Conservation (phyloP, 1,140 invertebrate species). For the Rhizoglyphus robini region DNA sequence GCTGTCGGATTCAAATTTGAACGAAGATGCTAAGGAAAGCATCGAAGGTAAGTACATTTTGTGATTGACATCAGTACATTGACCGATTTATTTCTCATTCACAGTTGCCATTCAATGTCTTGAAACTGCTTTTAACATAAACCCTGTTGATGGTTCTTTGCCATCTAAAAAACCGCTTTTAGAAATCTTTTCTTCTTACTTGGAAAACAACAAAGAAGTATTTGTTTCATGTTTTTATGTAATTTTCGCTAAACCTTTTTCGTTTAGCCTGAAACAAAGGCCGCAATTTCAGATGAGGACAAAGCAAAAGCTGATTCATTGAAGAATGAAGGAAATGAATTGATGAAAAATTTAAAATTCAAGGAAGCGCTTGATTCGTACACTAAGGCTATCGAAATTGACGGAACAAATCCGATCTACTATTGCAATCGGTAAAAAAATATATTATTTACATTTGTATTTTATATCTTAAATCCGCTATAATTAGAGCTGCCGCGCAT, state of each 20-base stretch:
- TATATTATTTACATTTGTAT: no score
- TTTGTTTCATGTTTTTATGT: background rate
- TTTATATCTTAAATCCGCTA: constrained; percentile 10
- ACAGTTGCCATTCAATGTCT: constrained; percentile 64
- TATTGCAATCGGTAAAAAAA: constrained; percentile 69
- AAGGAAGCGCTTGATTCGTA: constrained; percentile 65
- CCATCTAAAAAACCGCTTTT: constrained; percentile 25
- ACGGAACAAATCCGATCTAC: constrained; percentile 75
- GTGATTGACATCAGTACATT: background rate
- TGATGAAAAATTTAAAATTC: constrained; percentile 65
- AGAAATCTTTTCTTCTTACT: constrained; percentile 30
- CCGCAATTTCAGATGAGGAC: constrained; percentile 38
- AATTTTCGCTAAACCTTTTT: constrained; percentile 8
- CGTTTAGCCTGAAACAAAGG: background rate
- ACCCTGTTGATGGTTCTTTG: constrained; percentile 31
- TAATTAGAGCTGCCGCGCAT: constrained; percentile 63
- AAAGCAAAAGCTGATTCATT: constrained; percentile 53
- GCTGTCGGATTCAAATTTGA: constrained; percentile 29
- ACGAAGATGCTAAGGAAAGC: constrained; percentile 55
- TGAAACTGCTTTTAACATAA: constrained; percentile 57
- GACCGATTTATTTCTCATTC: background rate
- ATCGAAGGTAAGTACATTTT: constrained; percentile 42
- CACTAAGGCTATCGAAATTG: constrained; percentile 65
- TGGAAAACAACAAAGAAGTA: constrained; percentile 23
- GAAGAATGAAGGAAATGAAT: constrained; percentile 69